Conservation (phyloP, 2,113 vertebrate species). For the Anoura caudifer region DNA sequence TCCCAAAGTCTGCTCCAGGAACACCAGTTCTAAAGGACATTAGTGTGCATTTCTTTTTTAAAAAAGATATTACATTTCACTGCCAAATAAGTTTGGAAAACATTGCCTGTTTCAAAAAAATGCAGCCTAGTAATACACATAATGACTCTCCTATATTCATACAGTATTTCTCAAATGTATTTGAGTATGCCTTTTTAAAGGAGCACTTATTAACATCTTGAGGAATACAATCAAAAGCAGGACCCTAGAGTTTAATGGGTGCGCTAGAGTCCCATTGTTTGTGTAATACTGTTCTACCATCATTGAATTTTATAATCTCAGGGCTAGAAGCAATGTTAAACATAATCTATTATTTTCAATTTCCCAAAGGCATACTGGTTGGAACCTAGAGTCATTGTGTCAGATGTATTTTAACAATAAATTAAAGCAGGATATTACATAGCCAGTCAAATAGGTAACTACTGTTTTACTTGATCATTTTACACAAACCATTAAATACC, state of each 20-base stretch:
- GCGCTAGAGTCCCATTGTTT: background rate
- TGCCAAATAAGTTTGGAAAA: background rate
- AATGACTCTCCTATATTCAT: background rate
- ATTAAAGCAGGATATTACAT: background rate
- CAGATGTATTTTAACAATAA: conserved; percentile 7
- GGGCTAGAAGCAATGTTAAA: background rate
- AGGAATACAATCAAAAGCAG: background rate
- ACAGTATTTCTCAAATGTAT: background rate
- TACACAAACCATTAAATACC: background rate
- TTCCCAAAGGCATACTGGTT: background rate
- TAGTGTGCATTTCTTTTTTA: background rate
- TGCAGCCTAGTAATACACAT: background rate
- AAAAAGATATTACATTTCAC: background rate
- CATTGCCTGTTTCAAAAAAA: background rate
- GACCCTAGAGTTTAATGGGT: background rate
- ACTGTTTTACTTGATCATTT: background rate
- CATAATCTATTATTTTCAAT: conserved; percentile 6
- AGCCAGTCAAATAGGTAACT: background rate
- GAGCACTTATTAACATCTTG: background rate
- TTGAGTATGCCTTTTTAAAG: background rate
- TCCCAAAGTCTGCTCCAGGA: conserved; percentile 13
- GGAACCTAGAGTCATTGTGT: background rate
- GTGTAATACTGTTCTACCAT: background rate
- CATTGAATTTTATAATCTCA: conserved; percentile 6
- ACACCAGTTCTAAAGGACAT: background rate